phyloP scores from a whole-genome alignment of 2,113 vertebrate genomes.

The Alethe diademata region DNA sequence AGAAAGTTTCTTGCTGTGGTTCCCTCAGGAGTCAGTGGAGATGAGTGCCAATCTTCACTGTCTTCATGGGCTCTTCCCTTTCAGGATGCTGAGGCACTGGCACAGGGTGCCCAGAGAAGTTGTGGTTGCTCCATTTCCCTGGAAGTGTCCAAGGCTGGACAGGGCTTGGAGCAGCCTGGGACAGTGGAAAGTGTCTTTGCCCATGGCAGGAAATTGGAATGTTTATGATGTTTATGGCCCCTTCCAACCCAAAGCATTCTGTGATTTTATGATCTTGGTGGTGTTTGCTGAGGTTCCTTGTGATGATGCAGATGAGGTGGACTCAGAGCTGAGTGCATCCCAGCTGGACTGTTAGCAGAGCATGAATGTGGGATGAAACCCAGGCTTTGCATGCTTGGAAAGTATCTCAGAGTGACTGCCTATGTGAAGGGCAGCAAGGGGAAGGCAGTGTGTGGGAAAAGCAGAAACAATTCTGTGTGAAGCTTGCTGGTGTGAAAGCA shows the following conservation, averaged over 20 bases:
- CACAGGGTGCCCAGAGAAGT: neutral
- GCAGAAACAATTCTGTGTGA: neutral
- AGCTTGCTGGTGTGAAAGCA: neutral
- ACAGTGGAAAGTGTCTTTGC: neutral
- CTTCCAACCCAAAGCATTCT: neutral
- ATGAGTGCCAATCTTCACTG: neutral
- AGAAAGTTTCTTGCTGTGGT: neutral
- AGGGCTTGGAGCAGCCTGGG: neutral
- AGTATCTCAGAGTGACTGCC: neutral
- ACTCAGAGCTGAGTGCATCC: neutral
- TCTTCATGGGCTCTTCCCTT: neutral
- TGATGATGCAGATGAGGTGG: neutral
- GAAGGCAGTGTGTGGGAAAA: neutral
- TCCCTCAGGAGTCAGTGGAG: neutral
- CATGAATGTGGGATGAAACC: neutral
- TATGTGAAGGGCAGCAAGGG: fast-evolving
- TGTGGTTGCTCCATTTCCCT: neutral
- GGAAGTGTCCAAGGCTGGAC: neutral
- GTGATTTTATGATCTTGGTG: neutral
- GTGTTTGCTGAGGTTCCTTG: neutral
- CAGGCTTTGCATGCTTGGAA: neutral
- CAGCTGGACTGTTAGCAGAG: neutral
- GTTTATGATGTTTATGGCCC: neutral
- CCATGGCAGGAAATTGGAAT: neutral
- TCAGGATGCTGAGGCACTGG: neutral